A percentile compares a stretch with the other conserved stretches of the same genome.
These are phyloP conservation scores for Iselma pallidipennis DNA, from an alignment of 2,888 invertebrate genomes.

Conservation along the genomic window DNA sequence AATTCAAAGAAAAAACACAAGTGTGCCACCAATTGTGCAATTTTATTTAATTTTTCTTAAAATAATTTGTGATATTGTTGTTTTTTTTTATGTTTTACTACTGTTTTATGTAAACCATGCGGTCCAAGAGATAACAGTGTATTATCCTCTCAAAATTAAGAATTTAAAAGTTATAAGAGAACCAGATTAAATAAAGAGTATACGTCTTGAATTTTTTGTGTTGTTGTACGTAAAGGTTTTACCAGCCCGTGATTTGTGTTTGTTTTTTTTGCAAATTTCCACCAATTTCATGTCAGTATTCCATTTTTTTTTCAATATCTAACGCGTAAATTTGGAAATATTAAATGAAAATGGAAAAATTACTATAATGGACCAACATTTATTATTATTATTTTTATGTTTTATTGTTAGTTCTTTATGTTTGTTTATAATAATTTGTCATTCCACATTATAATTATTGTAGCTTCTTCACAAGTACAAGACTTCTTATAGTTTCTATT, in stretches of 20 bases:
- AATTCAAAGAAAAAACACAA: conserved; percentile 34
- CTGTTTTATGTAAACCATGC: conserved; percentile 30
- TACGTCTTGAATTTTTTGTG: conserved; percentile 40
- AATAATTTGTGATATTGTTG: conserved; percentile 46
- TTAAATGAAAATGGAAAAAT: conserved; percentile 31
- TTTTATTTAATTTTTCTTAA: conserved; percentile 45
- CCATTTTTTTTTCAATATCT: conserved; percentile 34
- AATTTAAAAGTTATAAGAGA: conserved; percentile 12
- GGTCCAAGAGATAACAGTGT: conserved; percentile 49
- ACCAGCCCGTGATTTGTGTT: conserved; percentile 6
- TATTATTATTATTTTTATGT: conserved; percentile 38
- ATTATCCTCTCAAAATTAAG: conserved; percentile 7
- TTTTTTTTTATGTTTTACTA: conserved; percentile 19
- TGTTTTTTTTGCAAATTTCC: conserved; percentile 21
- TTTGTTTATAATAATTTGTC: conserved; percentile 42
- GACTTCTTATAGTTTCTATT: conserved; percentile 55
- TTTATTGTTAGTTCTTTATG: conserved; percentile 14
- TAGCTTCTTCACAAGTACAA: conserved; percentile 53
- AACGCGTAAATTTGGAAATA: neutral
- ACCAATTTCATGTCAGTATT: conserved; percentile 50
- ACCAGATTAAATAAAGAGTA: conserved; percentile 47
- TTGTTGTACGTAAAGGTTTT: neutral
- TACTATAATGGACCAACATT: conserved; percentile 52
- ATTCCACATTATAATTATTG: conserved; percentile 53
- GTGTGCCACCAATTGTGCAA: conserved; percentile 55